Evolutionary conservation across 2,797 vertebrate genomes (phyloP), one percentile per base, ranked within the genome.

Genomic region (Psittacula echo): DNA sequence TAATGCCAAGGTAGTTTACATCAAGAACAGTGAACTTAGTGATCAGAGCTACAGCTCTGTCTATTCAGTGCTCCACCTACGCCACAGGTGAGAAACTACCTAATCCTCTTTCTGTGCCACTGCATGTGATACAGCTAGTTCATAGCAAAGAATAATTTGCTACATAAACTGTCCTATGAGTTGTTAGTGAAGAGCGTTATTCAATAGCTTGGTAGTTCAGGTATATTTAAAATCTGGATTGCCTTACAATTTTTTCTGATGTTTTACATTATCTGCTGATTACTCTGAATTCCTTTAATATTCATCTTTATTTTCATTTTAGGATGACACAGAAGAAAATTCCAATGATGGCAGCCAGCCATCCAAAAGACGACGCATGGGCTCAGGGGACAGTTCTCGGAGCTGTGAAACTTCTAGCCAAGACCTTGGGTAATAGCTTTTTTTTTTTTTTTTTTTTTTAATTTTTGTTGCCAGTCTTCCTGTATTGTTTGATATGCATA

Each of bases 331-430:
- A 70, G 99, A 99, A 95, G 99, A 99, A 58, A 99, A 98, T 96
- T 99, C 99, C 62, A 99, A 99, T 56, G 99, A 99, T 94, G 98
- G 99, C 62, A 99, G 99, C 94, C 99, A 99, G 50, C 98, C 98
- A 5, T 98, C 98, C n/a, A 99, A 99, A 95, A 98, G 99, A 68
- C 98, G 99, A 62, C 98, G 99, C 22, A 99, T 99, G 98, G 99
- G 99, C 83, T 99, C 99, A 44, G 99, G 99, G 29, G 99, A 99
- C 93, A 99, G 99, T 95, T 99, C 99, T 16, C 97, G 99, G 90
- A 99, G 99, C 91, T 99, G 99, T 71, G 99, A 99, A 96, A 99
- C 99, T 50, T 98, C 98, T 34, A 99, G 98, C 94, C 99, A 99
- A 87, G 99, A 99, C 50, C 98, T 99, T 37, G 98, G 98, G 99